These are phyloP conservation scores for Cavia porcellus DNA, from an alignment of 2,113 vertebrate genomes.

Conservation along the genomic window DNA sequence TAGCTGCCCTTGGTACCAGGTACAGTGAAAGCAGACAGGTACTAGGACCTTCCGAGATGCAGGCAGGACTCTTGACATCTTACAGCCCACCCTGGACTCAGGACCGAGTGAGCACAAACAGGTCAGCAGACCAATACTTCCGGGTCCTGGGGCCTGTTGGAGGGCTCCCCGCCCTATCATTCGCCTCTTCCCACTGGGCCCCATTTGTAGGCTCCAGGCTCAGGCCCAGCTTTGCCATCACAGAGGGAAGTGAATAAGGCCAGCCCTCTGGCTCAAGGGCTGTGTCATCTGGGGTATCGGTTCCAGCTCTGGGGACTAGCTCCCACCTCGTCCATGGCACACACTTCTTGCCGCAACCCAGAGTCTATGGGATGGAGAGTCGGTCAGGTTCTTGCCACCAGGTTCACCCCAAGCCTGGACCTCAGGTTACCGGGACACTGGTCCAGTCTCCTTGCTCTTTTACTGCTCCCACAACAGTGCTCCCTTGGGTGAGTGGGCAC, in stretches of 20 bases:
- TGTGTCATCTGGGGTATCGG: background rate
- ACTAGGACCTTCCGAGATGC: background rate
- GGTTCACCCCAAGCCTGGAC: background rate
- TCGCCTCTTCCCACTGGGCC: background rate
- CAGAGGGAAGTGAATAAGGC: background rate
- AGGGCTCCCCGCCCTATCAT: background rate
- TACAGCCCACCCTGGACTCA: background rate
- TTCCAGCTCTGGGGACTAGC: background rate
- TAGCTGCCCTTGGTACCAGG: background rate
- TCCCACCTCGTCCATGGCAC: background rate
- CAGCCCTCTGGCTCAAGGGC: background rate
- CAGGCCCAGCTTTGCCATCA: background rate
- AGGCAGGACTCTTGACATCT: background rate
- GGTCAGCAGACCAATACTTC: background rate
- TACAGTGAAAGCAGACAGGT: background rate
- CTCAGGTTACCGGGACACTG: too few relatives aligned
- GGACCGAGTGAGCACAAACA: background rate
- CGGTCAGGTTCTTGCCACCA: background rate
- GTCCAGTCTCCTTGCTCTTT: background rate
- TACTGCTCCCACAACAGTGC: background rate
- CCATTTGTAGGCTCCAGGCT: background rate
- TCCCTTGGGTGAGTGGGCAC: fast-evolving
- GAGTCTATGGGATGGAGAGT: background rate
- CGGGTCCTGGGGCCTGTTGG: background rate
- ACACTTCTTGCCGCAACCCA: background rate